Conservation (phyloP, 2,113 vertebrate genomes). For the Oryctolagus cuniculus region mOryCun1.1 NC_091439.1:86039001-86039500, state of each 20-base stretch:
- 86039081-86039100: too few species aligned
- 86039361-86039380: not conserved
- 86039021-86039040: too few species aligned
- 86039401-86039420: not conserved
- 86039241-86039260: not conserved
- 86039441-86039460: not conserved
- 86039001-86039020: too few species aligned
- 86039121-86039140: not conserved
- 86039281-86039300: too few species aligned
- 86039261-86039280: too few species aligned
- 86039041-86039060: too few species aligned
- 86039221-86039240: not conserved
- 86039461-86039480: fast-evolving
- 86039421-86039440: not conserved
- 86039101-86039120: not conserved
- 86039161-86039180: not conserved
- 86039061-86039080: too few species aligned
- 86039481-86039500: not conserved
- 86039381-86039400: not conserved
- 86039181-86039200: not conserved
- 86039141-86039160: not conserved
- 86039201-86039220: not conserved
- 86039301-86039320: not conserved
- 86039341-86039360: not conserved
- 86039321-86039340: not conserved